Conservation (phyloP, 2,113 vertebrate genomes). For the Tapirus terrestris region DNA sequence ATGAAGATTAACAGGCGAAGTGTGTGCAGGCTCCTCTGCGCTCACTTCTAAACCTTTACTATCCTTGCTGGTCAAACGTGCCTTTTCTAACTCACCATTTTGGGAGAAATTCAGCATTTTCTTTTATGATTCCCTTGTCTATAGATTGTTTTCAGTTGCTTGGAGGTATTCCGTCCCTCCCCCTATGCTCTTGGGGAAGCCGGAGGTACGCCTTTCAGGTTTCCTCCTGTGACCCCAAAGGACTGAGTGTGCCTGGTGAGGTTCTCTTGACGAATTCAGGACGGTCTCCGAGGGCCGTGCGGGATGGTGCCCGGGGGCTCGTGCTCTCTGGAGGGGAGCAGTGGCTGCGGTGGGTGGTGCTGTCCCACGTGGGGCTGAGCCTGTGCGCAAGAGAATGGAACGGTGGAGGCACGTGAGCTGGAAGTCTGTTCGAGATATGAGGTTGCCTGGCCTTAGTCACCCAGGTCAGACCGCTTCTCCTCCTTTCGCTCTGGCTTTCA, state of each 20-base stretch:
- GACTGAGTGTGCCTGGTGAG: not conserved
- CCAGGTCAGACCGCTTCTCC: not conserved
- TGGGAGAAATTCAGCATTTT: constrained; percentile 22
- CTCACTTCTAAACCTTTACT: not conserved
- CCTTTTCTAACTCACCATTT: not conserved
- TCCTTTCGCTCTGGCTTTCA: too few relatives aligned
- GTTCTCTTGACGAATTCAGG: not conserved
- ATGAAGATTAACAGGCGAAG: constrained; percentile 62
- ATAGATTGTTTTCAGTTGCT: not conserved
- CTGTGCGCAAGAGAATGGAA: not conserved
- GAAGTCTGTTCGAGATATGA: not conserved
- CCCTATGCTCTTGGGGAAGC: not conserved
- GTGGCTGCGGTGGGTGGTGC: too few relatives aligned
- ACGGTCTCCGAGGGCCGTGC: accelerated
- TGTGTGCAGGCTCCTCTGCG: not conserved
- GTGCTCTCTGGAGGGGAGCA: too few relatives aligned
- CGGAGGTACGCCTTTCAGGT: not conserved
- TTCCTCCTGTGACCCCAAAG: not conserved
- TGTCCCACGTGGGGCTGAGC: accelerated
- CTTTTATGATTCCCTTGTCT: not conserved
- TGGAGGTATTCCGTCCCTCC: not conserved
- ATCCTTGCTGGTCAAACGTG: not conserved
- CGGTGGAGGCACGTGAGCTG: accelerated
- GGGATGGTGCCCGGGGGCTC: not conserved
- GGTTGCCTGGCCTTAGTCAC: not conserved